phyloP scores from a whole-genome alignment of 35 echinoderm and acorn worm species.

The Apostichopus californicus region DNA sequence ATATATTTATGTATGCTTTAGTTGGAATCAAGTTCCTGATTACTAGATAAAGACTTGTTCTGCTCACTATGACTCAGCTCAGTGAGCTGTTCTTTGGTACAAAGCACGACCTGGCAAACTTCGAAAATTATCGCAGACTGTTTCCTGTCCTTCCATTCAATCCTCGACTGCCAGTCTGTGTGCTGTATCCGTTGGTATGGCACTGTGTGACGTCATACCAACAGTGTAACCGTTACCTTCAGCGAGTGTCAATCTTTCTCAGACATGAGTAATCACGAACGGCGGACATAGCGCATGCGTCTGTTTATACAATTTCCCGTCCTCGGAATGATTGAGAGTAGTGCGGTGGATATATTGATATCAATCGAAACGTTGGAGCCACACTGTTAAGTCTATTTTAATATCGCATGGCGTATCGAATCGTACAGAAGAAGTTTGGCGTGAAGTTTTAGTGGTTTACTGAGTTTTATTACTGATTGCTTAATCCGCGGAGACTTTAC shows the following conservation, averaged over 20 bases:
- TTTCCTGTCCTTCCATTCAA: background rate
- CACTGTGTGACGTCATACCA: constrained; percentile 22
- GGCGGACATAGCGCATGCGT: constrained; percentile 34
- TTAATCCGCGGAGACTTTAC: background rate
- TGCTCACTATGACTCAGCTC: too few species aligned
- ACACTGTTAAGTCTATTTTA: constrained; percentile 42
- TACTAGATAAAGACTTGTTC: too few species aligned
- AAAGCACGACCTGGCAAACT: too few species aligned
- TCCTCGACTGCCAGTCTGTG: background rate
- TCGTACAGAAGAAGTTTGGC: background rate
- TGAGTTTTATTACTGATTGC: background rate
- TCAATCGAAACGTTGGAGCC: constrained; percentile 36
- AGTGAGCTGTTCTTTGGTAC: too few species aligned
- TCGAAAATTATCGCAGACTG: background rate
- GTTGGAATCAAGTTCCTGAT: too few species aligned
- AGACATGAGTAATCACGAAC: constrained; percentile 58
- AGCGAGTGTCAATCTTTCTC: constrained; percentile 29
- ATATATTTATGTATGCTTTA: too few species aligned
- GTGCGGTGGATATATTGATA: constrained; percentile 28
- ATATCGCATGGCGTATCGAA: constrained; percentile 43
- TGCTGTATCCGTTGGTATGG: background rate
- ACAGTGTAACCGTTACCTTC: constrained; percentile 2
- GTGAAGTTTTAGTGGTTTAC: background rate
- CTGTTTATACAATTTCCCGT: constrained; percentile 58
- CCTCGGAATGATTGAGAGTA: constrained; percentile 33